A percentile compares a stretch with the other conserved stretches of the same genome.
Evolutionary conservation across 2,113 vertebrate species (phyloP).

Genomic region (Phaethornis superciliosus): DNA sequence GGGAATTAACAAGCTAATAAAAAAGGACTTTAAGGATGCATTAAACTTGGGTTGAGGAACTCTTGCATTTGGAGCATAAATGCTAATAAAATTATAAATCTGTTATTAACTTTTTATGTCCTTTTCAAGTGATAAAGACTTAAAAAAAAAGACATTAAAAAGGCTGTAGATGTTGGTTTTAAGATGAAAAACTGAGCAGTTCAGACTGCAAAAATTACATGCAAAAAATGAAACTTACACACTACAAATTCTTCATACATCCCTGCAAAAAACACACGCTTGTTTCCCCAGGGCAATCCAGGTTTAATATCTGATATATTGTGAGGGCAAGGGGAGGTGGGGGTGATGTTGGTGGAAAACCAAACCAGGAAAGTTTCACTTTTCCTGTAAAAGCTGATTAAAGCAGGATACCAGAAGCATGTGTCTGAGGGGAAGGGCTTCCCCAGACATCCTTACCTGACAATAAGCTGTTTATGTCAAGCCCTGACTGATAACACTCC

Average conservation of each 20-base stretch:
- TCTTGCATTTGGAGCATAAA: slow-evolving; percentile 72
- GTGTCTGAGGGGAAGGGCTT: background rate
- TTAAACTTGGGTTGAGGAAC: slow-evolving; percentile 74
- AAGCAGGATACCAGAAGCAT: background rate
- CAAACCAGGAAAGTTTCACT: background rate
- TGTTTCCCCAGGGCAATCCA: background rate
- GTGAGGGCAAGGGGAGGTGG: background rate
- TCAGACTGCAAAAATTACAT: background rate
- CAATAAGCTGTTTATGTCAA: slow-evolving; percentile 3
- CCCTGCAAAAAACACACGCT: background rate
- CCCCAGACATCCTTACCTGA: background rate
- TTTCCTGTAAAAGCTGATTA: background rate
- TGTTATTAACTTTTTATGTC: slow-evolving; percentile 77
- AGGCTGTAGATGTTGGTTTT: background rate
- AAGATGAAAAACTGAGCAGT: background rate
- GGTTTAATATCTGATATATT: background rate
- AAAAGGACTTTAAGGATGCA: slow-evolving; percentile 73
- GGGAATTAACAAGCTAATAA: slow-evolving; percentile 77
- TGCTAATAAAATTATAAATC: slow-evolving; percentile 82
- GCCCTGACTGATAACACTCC: background rate
- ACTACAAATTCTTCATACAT: background rate
- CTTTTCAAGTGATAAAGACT: slow-evolving; percentile 63
- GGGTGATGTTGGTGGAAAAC: too few species aligned
- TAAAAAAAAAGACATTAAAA: slow-evolving; percentile 18
- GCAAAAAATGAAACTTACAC: background rate